These are phyloP conservation scores for Austrofundulus limnaeus DNA, from an alignment of 2,113 vertebrate species.

Conservation along the genomic window DNA sequence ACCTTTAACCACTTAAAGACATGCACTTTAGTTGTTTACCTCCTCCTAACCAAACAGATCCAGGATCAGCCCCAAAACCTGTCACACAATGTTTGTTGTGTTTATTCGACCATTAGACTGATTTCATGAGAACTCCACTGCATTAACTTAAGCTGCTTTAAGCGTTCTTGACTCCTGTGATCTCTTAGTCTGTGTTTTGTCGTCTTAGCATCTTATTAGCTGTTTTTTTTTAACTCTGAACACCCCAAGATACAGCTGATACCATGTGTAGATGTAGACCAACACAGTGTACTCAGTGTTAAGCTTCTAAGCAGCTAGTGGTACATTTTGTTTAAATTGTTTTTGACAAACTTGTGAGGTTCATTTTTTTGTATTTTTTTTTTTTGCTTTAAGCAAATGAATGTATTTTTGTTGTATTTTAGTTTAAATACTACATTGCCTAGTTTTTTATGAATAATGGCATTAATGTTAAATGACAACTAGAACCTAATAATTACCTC, in stretches of 20 bases:
- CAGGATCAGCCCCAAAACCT: constrained; percentile 6
- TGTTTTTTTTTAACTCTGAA: constrained; percentile 6
- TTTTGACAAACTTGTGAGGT: background rate
- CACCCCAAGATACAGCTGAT: background rate
- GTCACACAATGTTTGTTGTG: constrained; percentile 16
- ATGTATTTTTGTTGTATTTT: constrained; percentile 4
- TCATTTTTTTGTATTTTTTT: too few species aligned
- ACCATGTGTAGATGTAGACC: background rate
- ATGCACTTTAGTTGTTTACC: background rate
- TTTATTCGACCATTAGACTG: constrained; percentile 11
- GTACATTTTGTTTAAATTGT: constrained; percentile 2
- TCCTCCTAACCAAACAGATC: constrained; percentile 7
- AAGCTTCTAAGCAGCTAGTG: background rate
- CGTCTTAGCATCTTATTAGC: constrained; percentile 19
- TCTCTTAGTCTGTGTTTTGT: constrained; percentile 33
- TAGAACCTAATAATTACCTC: constrained; percentile 10
- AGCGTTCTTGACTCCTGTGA: constrained; percentile 40
- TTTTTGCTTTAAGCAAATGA: too few species aligned
- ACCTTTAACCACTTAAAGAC: background rate
- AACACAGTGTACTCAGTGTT: background rate
- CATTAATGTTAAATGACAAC: constrained; percentile 2
- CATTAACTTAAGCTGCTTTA: constrained; percentile 49
- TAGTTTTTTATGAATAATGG: background rate
- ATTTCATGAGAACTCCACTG: constrained; percentile 37
- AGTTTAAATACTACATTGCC: constrained; percentile 12